phyloP scores from a whole-genome alignment of 2,113 vertebrate species.

The Hippocampus barbouri region DNA sequence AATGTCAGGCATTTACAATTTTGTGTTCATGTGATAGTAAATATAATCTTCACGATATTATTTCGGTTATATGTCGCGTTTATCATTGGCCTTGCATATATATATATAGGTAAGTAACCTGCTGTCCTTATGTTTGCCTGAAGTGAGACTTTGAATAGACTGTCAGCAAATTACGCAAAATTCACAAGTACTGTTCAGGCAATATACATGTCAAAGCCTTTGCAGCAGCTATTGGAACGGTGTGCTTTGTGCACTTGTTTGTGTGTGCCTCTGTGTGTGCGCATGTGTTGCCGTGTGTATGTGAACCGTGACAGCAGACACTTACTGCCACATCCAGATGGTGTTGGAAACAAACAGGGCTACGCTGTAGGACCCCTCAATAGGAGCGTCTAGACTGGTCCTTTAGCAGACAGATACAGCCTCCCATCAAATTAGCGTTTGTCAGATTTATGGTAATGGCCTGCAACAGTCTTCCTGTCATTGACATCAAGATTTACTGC shows the following conservation, averaged over 20 bases:
- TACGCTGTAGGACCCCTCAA: slow-evolving; percentile 96
- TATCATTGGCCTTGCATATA: too few relatives aligned
- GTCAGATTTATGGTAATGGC: slow-evolving; percentile 99
- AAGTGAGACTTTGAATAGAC: background rate
- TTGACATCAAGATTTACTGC: slow-evolving; percentile 98
- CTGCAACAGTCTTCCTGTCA: slow-evolving; percentile 97
- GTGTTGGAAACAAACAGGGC: slow-evolving; percentile 95
- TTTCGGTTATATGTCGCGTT: too few relatives aligned
- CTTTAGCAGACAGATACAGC: slow-evolving; percentile 99
- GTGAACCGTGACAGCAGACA: slow-evolving; percentile 87
- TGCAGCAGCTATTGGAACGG: slow-evolving; percentile 76
- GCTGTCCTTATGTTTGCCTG: slow-evolving; percentile 1
- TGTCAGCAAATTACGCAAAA: slow-evolving; percentile 12
- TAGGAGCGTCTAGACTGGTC: slow-evolving; percentile 99
- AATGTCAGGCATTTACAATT: too few relatives aligned
- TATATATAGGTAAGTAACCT: background rate
- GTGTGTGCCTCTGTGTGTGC: slow-evolving; percentile 6
- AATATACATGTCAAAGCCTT: slow-evolving; percentile 27
- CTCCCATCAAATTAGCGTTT: slow-evolving; percentile 99
- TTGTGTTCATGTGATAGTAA: too few relatives aligned
- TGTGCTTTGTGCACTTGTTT: slow-evolving; percentile 78
- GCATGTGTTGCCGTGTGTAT: slow-evolving; percentile 52
- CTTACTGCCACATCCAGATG: slow-evolving; percentile 98
- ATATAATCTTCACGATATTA: too few relatives aligned
- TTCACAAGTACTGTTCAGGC: slow-evolving; percentile 10